Base-by-base conservation (phyloP, 2,797 vertebrate species). In the Glossophaga mutica region DNA sequence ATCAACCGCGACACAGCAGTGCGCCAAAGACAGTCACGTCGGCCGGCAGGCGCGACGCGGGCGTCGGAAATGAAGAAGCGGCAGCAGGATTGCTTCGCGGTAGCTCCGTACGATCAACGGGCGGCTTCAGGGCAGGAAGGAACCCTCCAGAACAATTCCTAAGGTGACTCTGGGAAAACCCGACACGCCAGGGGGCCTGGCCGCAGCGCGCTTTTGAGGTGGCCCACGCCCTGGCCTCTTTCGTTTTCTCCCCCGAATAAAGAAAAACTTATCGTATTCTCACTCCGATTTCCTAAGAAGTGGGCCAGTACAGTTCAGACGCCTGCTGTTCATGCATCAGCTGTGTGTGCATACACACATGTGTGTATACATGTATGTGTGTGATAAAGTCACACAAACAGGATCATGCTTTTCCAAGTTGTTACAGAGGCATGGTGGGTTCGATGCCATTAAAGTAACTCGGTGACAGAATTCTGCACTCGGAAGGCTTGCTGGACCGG, bases 401-500 rank as follows among this genome's bases (percentile, higher is more conserved):
- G 32, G 59, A 59, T 9, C 50, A 22, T 68, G 5, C 3, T 34
- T 29, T 76, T 39, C 34, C 68, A 86, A 70, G 37, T n/a, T 46
- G 55, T 59, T 21, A 42, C 37, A 82, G 10, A 90, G 10, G 9
- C 39, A 11, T 42, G 55, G 26, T 18, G 10, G 50, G 16, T 46
- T 46, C 76, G 52, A 46, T 84, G 71, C 26, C 9, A 46, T 79
- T 67, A 62, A 94, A 81, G 46, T 48, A 44, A 91, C 81, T 79
- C 57, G 48, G 0, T 32, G 22, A 42, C 55, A 85, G 11, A 62
- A 44, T 39, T 94, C 55, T 24, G 22, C 16, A 32, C 44, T 34
- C 19, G 26, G 26, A 42, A 90, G 50, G 32, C 14, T 42, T 48
- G 34, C 24, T 29, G 44, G 65, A 73, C 32, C n/a, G 55, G 57